Base-by-base conservation (phyloP, 2,888 invertebrate genomes). In the Antitype chi region DNA sequence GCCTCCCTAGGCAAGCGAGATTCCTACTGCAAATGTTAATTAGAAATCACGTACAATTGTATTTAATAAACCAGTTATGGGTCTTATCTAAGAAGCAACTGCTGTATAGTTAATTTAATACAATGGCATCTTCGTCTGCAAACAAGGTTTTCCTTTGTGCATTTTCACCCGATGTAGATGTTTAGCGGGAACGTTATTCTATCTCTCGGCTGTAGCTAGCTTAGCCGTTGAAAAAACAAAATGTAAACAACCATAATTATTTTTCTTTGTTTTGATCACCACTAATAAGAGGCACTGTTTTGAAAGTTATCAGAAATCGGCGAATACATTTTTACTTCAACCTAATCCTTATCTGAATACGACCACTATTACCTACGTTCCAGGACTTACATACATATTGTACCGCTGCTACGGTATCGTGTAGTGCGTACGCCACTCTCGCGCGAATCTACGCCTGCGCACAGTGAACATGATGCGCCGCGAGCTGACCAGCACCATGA, bases 1-100 rank as follows among this genome's bases (percentile, higher is more conserved):
- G 32, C 78, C 85, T 47, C 25, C 57, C 32, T 28, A 15, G 28
- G 49, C 43, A 28, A 32, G 69, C 69, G 38, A 60, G 77, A 82
- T 64, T 63, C 70, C 77, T 53, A 15, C 81, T 15, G 59, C 73
- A 53, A 70, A 77, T 52, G 82, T 64, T 82, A 68, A 77, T 86
- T 83, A 71, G 67, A 78, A 83, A 82, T 72, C 70, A 59, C 71
- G 57, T 67, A 62, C 57, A 74, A 71, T 68, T 81, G 64, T 82
- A 82, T 76, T 85, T 71, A 82, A 85, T 82, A 85, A 85, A 68
- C 68, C 59, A 55, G 63, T 63, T 63, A 69, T 43, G 43, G 32
- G 28, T 49, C n/a, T 32, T 49, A 57, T 38, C 23, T 25, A n/a
- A 43, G 66, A 62, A 77, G 32, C 25, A 15, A 43, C 15, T 25